These are phyloP conservation scores for Thaleichthys pacificus DNA, from an alignment of 2,797 vertebrate species.

Conservation along the genomic window DNA sequence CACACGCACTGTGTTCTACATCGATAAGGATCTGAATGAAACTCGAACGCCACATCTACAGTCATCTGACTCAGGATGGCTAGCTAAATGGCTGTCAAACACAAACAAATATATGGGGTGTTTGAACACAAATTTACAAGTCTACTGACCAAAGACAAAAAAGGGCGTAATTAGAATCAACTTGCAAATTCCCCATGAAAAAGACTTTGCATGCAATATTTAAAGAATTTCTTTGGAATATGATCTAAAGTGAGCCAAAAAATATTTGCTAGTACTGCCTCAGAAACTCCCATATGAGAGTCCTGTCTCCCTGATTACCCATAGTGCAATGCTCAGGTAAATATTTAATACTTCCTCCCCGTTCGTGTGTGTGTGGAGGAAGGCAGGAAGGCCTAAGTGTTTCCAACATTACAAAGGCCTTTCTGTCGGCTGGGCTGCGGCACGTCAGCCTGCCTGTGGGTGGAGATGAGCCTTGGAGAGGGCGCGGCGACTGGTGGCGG, in stretches of 20 bases:
- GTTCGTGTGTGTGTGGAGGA: conserved; percentile 19
- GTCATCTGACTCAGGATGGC: too few relatives aligned
- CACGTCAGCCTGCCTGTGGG: background rate
- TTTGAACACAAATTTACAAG: too few relatives aligned
- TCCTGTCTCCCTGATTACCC: conserved; percentile 49
- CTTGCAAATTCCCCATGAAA: too few relatives aligned
- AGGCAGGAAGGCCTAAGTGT: conserved; percentile 39
- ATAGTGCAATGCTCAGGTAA: conserved; percentile 57
- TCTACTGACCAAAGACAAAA: too few relatives aligned
- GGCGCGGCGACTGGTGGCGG: background rate
- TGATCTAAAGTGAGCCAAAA: conserved; percentile 30
- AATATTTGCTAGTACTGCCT: conserved; percentile 37
- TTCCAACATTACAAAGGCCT: conserved; percentile 49
- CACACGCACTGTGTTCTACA: too few relatives aligned
- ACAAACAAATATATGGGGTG: too few relatives aligned
- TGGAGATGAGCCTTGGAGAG: background rate
- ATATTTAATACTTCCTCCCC: conserved; percentile 66
- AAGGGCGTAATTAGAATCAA: too few relatives aligned
- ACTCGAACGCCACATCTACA: too few relatives aligned
- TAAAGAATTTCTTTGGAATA: background rate
- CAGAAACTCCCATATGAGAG: conserved; percentile 46
- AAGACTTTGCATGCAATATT: too few relatives aligned
- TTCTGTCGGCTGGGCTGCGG: conserved; percentile 19
- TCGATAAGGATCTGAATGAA: too few relatives aligned
- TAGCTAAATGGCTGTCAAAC: too few relatives aligned